Conservation (phyloP, 2,113 vertebrate species). For the Hymenochirus boettgeri region DNA sequence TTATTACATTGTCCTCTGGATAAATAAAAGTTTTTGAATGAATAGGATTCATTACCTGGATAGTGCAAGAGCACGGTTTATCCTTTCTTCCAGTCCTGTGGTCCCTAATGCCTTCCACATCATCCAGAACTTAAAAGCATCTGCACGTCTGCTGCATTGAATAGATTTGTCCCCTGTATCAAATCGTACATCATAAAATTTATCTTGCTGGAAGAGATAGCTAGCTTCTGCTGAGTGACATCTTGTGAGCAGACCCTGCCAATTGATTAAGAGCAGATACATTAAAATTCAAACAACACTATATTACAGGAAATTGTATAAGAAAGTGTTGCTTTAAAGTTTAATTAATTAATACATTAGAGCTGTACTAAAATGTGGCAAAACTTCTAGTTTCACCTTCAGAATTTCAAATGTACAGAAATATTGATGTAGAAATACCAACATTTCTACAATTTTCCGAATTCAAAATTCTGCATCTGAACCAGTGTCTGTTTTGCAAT, state of each 20-base stretch:
- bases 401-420: too few relatives aligned
- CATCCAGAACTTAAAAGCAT: slow-evolving; percentile 81
- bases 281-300: background rate
- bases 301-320: too few relatives aligned
- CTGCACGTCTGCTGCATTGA: slow-evolving; percentile 77
- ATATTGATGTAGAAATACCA: too few relatives aligned
- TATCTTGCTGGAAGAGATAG: slow-evolving; percentile 81
- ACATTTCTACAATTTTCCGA: too few relatives aligned
- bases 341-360: too few relatives aligned
- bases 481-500: too few relatives aligned
- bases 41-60: slow-evolving; percentile 58
- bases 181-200: slow-evolving; percentile 77
- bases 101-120: slow-evolving; percentile 81
- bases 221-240: slow-evolving; percentile 71
- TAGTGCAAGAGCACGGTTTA: slow-evolving; percentile 71
- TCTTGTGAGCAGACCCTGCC: slow-evolving; percentile 68
- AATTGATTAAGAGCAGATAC: slow-evolving; percentile 20
- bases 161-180: slow-evolving; percentile 81
- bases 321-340: too few relatives aligned
- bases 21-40: too few relatives aligned
- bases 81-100: slow-evolving; percentile 69
- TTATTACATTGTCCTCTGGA: too few relatives aligned
- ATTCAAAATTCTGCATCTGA: too few relatives aligned
- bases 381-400: too few relatives aligned
- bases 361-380: too few relatives aligned